Conservation (phyloP, 2,797 vertebrate species). For the Knipowitschia caucasica region DNA sequence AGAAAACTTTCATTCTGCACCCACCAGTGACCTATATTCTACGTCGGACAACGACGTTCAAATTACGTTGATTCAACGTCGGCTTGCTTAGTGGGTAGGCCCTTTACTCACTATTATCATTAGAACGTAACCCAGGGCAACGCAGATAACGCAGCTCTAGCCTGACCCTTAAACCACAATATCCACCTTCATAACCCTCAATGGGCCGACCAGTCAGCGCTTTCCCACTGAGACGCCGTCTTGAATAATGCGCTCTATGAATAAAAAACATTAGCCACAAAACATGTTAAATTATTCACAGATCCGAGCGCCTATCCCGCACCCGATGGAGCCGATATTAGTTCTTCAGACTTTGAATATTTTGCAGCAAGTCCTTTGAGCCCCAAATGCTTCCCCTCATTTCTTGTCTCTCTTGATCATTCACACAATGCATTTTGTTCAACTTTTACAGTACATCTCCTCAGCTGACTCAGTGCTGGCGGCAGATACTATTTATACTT, state of each 20-base stretch:
- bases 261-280: slow-evolving; percentile 82
- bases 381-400: slow-evolving; percentile 26
- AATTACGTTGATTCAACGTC: too few relatives aligned
- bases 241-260: slow-evolving; percentile 80
- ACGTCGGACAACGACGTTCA: too few relatives aligned
- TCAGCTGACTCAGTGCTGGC: slow-evolving; percentile 62
- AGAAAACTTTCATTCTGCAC: too few relatives aligned
- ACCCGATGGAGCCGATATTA: slow-evolving; percentile 63
- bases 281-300: slow-evolving; percentile 84
- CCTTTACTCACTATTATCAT: too few relatives aligned
- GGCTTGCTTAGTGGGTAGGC: too few relatives aligned
- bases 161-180: background rate
- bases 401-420: slow-evolving; percentile 51
- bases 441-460: slow-evolving; percentile 54
- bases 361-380: slow-evolving; percentile 55
- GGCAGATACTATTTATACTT: slow-evolving; percentile 68
- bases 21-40: too few relatives aligned
- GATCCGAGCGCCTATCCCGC: slow-evolving; percentile 58
- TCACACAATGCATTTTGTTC: slow-evolving; percentile 59
- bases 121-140: slow-evolving; percentile 26
- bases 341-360: slow-evolving; percentile 55
- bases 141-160: slow-evolving; percentile 32
- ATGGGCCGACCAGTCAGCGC: slow-evolving; percentile 61
- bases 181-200: slow-evolving; percentile 54
- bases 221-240: slow-evolving; percentile 66